A percentile compares a stretch with the other conserved stretches of the same genome.
These are phyloP conservation scores for Dryobates pubescens DNA, from an alignment of 2,797 vertebrate genomes.

Conservation along the genomic window DNA sequence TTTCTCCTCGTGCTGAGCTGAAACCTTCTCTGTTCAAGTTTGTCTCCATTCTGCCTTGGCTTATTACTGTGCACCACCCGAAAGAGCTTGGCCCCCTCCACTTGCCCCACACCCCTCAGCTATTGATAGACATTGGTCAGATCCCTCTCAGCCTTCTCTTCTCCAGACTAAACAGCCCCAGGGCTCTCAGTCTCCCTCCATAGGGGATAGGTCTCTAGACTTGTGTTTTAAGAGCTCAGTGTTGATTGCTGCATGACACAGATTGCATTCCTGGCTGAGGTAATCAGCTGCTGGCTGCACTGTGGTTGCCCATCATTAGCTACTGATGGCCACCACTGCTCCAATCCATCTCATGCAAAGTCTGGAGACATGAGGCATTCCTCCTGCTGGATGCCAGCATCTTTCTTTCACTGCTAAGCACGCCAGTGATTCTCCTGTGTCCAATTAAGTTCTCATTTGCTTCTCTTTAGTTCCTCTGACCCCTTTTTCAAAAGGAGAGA, in stretches of 20 bases:
- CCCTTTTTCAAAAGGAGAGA: background rate
- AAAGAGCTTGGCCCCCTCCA: no score
- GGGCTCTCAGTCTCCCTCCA: no score
- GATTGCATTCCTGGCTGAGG: background rate
- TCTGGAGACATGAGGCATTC: background rate
- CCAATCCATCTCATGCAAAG: background rate
- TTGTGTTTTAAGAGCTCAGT: background rate
- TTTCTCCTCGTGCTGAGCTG: no score
- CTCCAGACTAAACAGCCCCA: no score
- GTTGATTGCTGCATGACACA: background rate
- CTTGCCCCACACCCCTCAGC: no score
- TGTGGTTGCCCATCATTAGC: background rate
- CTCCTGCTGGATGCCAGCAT: background rate
- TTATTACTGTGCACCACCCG: no score
- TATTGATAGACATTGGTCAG: no score
- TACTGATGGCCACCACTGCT: background rate
- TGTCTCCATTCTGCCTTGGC: no score
- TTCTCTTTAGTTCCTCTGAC: background rate
- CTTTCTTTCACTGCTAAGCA: background rate
- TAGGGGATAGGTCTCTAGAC: background rate
- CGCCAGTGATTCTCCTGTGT: background rate
- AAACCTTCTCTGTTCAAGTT: no score
- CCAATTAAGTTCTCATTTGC: slow-evolving; percentile 43
- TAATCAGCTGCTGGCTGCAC: background rate
- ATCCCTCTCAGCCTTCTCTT: no score